phyloP scores from a whole-genome alignment of 37 sponge, comb jelly and placozoan genomes.

The Beroe ovata region DNA sequence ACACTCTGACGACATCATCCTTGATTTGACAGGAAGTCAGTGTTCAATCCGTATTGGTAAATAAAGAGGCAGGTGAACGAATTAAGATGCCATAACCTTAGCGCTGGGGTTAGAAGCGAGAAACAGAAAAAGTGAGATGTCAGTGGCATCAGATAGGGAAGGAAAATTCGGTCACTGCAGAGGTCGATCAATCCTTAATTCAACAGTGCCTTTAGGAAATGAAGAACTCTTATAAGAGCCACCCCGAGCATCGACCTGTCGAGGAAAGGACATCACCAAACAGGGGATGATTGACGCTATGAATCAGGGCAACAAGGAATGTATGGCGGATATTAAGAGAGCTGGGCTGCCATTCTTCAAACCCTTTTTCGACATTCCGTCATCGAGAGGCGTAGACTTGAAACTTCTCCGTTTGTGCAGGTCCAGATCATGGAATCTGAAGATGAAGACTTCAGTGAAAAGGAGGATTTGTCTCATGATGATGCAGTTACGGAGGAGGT shows the following conservation, averaged over 20 bases:
- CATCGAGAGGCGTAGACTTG: neutral
- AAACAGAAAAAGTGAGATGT: neutral
- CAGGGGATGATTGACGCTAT: constrained; percentile 13
- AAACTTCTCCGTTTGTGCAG: neutral
- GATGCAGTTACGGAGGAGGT: neutral
- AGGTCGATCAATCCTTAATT: neutral
- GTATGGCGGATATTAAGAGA: constrained; percentile 21
- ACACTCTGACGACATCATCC: too few relatives aligned
- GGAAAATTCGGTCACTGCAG: neutral
- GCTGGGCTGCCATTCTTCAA: constrained; percentile 20
- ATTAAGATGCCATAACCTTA: constrained; percentile 3
- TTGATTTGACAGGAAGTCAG: too few relatives aligned
- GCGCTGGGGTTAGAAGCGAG: neutral
- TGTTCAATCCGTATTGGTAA: constrained; percentile 17
- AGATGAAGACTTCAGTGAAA: constrained; percentile 26
- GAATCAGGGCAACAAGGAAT: constrained; percentile 13
- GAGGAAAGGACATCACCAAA: neutral
- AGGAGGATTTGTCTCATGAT: constrained; percentile 1
- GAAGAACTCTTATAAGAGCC: neutral
- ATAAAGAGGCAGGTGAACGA: constrained; percentile 9
- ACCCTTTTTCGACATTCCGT: too few relatives aligned
- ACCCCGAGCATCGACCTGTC: neutral
- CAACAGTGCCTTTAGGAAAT: neutral
- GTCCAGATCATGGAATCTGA: neutral
- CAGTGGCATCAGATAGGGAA: neutral